Percentiles rank a stretch among this genome's conserved stretches.
phyloP scores from a whole-genome alignment of 2,113 vertebrate species.

The Lagenorhynchus albirostris region DNA sequence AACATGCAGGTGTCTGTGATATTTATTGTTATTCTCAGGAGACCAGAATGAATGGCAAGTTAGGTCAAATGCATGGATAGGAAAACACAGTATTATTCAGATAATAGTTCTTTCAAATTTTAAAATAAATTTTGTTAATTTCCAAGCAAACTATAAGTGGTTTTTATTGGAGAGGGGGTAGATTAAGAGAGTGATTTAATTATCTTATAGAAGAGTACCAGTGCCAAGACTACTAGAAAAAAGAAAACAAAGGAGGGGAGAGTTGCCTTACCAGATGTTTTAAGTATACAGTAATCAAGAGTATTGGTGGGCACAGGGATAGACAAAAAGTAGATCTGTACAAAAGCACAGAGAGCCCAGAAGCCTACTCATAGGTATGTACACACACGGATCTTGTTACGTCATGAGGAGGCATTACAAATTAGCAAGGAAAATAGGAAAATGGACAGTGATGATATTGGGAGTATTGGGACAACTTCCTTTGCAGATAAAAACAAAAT shows the following conservation, averaged over 20 bases:
- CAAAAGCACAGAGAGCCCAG: neutral
- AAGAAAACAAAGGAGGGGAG: neutral
- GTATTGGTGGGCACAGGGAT: neutral
- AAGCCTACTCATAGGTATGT: neutral
- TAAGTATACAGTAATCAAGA: neutral
- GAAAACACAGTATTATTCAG: neutral
- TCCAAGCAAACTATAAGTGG: neutral
- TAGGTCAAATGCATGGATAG: neutral
- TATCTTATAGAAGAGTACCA: neutral
- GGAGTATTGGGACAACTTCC: neutral
- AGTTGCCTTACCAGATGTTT: neutral
- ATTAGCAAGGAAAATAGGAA: neutral
- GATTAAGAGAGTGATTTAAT: neutral
- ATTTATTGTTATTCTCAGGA: neutral
- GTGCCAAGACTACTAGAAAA: neutral
- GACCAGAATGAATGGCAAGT: neutral
- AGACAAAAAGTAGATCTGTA: neutral
- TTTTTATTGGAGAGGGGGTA: neutral
- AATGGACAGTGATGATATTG: neutral
- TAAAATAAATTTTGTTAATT: neutral
- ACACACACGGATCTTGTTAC: neutral
- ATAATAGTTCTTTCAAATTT: neutral
- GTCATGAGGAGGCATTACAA: neutral
- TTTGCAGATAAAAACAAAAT: constrained; percentile 5
- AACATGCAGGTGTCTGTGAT: neutral